phyloP scores from a whole-genome alignment of 2,797 vertebrate genomes.

The Anniella stebbinsi region DNA sequence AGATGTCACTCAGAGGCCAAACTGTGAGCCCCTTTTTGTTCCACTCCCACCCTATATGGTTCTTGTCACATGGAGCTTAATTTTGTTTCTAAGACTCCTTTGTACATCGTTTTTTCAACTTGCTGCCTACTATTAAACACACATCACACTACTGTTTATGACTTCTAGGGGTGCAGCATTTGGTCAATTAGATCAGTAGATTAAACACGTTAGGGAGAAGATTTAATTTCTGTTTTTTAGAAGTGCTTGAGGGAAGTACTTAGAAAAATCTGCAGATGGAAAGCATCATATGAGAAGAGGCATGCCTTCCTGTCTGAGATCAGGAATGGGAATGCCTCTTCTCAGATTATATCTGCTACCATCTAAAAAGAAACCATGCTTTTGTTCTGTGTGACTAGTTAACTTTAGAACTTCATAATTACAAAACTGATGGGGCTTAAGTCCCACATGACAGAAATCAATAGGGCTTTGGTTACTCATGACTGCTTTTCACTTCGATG shows the following conservation, averaged over 20 bases:
- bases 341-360: neutral
- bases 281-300: neutral
- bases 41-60: conserved; percentile 71
- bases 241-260: neutral
- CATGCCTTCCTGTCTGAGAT: neutral
- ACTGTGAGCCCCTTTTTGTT: conserved; percentile 54
- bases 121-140: neutral
- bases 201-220: neutral
- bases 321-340: neutral
- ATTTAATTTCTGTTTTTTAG: neutral
- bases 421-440: no score
- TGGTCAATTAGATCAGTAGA: neutral
- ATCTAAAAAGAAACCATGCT: neutral
- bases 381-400: neutral
- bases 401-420: no score
- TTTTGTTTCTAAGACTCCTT: neutral
- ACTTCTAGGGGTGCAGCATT: neutral
- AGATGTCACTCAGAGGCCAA: conserved; percentile 60
- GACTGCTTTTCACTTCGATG: no score
- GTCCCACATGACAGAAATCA: no score
- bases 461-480: no score
- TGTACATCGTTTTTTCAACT: neutral
- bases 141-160: neutral
- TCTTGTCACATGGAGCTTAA: conserved; percentile 52
- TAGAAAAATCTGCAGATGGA: neutral